A percentile compares a stretch with the other conserved stretches of the same genome.
phyloP scores from a whole-genome alignment of 2,797 vertebrate species.

The Setipinna tenuifilis region DNA sequence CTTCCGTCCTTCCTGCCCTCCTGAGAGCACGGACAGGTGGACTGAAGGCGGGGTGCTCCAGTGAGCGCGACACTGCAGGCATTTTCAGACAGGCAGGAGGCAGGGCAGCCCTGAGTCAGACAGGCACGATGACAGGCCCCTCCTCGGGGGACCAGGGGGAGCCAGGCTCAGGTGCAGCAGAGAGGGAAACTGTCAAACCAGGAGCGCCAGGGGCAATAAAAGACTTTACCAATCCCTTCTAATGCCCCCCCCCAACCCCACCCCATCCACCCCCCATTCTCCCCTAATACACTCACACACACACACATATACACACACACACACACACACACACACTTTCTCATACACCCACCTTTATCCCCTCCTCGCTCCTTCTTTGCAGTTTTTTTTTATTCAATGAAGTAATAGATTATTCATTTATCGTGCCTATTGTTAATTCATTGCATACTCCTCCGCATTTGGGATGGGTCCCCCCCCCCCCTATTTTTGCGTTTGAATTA shows the following conservation, averaged over 20 bases:
- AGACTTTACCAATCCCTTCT: background rate
- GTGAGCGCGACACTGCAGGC: conserved; percentile 42
- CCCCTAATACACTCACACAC: background rate
- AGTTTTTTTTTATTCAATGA: conserved; percentile 18
- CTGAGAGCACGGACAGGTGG: conserved; percentile 73
- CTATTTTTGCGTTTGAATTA: conserved; percentile 13
- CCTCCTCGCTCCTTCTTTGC: background rate
- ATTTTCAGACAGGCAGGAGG: conserved; percentile 42
- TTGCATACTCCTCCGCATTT: background rate
- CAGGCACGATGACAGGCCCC: background rate
- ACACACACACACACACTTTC: background rate
- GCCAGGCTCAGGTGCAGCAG: conserved; percentile 38
- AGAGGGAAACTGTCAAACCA: conserved; percentile 27
- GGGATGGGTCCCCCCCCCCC: background rate
- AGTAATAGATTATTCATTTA: conserved; percentile 26
- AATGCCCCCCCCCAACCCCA: background rate
- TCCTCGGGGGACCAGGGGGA: background rate
- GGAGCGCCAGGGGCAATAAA: background rate
- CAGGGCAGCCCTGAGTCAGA: background rate
- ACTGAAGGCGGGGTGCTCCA: conserved; percentile 65
- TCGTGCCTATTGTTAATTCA: conserved; percentile 17
- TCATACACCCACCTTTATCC: no score
- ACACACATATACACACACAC: background rate
- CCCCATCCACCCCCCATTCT: no score
- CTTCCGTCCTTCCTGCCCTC: conserved; percentile 70